These are phyloP conservation scores for Bradypus variegatus DNA, from an alignment of 2,797 vertebrate genomes.

Conservation along the genomic window DNA sequence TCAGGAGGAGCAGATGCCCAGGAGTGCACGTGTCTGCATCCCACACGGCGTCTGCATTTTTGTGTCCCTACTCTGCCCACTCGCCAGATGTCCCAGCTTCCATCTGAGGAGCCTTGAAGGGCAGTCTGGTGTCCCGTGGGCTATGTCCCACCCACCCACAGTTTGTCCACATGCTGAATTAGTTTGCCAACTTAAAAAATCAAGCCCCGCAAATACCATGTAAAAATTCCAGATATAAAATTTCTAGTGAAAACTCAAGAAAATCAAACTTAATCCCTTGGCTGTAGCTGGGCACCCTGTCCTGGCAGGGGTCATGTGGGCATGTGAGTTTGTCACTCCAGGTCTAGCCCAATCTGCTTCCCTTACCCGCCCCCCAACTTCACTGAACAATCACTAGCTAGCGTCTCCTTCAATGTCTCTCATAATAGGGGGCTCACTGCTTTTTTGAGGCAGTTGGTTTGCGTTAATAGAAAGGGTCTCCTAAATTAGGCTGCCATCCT, in stretches of 20 bases:
- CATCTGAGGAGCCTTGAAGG: neutral
- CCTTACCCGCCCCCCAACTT: no score
- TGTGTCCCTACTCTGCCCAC: neutral
- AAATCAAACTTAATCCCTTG: neutral
- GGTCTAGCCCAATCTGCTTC: neutral
- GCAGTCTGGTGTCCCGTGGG: neutral
- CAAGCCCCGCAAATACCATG: neutral
- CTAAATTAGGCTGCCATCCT: neutral
- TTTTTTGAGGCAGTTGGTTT: neutral
- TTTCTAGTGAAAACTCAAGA: neutral
- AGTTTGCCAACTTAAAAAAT: neutral
- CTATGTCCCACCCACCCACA: neutral
- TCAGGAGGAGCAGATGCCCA: accelerated
- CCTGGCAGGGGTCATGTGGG: neutral
- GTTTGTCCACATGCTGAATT: neutral
- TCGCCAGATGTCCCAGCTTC: neutral
- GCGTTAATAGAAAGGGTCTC: neutral
- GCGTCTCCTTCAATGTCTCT: neutral
- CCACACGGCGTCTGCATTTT: neutral
- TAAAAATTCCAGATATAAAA: neutral
- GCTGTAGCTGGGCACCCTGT: neutral
- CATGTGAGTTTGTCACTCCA: neutral
- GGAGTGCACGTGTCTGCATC: accelerated
- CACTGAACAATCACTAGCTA: neutral
- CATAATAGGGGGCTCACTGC: neutral